phyloP scores from a whole-genome alignment of 2,797 vertebrate genomes.

The Pseudopleuronectes americanus region DNA sequence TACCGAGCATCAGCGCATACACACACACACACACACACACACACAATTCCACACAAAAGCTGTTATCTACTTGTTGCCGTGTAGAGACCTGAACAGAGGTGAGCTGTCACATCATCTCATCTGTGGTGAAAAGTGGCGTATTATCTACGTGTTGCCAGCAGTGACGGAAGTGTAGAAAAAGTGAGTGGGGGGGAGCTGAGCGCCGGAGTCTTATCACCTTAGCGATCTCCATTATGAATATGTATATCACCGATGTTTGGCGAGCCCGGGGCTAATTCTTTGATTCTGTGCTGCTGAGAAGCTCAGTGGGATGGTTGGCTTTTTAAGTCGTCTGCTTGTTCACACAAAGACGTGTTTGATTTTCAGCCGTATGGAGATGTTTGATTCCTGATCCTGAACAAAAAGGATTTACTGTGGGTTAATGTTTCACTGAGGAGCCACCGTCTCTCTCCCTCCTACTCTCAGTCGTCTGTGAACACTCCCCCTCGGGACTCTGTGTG shows the following conservation, averaged over 20 bases:
- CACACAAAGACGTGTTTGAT: slow-evolving; percentile 71
- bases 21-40: slow-evolving; percentile 8
- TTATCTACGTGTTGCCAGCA: slow-evolving; percentile 48
- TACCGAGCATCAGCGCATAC: slow-evolving; percentile 9
- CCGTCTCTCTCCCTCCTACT: slow-evolving; percentile 60
- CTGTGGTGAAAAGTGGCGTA: slow-evolving; percentile 45
- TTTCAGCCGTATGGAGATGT: slow-evolving; percentile 61
- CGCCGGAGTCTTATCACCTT: slow-evolving; percentile 58
- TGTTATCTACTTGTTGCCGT: slow-evolving; percentile 55
- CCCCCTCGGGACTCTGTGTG: slow-evolving; percentile 47
- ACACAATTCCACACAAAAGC: slow-evolving; percentile 44
- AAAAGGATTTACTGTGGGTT: slow-evolving; percentile 74
- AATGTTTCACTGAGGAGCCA: slow-evolving; percentile 71
- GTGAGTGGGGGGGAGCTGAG: slow-evolving; percentile 46
- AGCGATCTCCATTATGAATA: slow-evolving; percentile 71
- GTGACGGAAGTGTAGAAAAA: slow-evolving; percentile 56
- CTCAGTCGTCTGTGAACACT: slow-evolving; percentile 49
- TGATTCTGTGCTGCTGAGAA: slow-evolving; percentile 69
- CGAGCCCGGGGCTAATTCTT: slow-evolving; percentile 64
- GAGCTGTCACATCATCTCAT: slow-evolving; percentile 53
- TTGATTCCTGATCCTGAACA: slow-evolving; percentile 75
- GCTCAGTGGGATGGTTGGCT: slow-evolving; percentile 68
- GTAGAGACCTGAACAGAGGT: slow-evolving; percentile 20
- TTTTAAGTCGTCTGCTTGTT: slow-evolving; percentile 71
- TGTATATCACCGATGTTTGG: slow-evolving; percentile 71